Conservation (phyloP, 2,113 vertebrate species). For the Ctenomys sociabilis region DNA sequence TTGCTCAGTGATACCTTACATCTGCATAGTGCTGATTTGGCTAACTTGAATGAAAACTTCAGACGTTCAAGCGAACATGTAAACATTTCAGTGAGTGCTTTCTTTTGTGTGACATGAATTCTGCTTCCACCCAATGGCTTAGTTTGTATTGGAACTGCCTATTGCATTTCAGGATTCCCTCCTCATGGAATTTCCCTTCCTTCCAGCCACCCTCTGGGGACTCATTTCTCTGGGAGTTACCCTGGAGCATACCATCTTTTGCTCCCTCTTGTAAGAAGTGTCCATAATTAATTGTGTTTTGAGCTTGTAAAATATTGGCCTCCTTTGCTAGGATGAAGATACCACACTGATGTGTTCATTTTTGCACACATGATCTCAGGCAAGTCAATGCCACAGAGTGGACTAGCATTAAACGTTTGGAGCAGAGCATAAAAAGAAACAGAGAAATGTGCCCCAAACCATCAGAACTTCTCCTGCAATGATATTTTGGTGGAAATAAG, state of each 20-base stretch:
- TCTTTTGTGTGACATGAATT: neutral
- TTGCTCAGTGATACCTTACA: neutral
- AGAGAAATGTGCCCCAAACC: neutral
- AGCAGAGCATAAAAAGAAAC: neutral
- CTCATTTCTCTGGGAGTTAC: neutral
- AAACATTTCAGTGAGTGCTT: neutral
- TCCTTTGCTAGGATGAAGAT: neutral
- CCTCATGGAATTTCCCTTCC: fast-evolving
- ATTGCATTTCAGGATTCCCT: neutral
- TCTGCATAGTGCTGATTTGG: too few relatives aligned
- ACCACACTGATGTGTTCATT: neutral
- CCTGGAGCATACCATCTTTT: neutral
- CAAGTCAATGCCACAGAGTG: fast-evolving
- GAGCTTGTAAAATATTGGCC: neutral
- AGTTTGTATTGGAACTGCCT: neutral
- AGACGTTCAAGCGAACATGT: neutral
- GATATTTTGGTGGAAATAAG: neutral
- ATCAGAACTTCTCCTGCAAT: neutral
- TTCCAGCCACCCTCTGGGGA: too few relatives aligned
- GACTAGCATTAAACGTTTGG: neutral
- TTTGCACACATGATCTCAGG: too few relatives aligned
- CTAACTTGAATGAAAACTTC: neutral
- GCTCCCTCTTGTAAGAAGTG: neutral
- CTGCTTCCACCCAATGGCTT: neutral
- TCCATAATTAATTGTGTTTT: neutral